Conservation (phyloP, 2,888 invertebrate species). For the Dryococelus australis region DNA sequence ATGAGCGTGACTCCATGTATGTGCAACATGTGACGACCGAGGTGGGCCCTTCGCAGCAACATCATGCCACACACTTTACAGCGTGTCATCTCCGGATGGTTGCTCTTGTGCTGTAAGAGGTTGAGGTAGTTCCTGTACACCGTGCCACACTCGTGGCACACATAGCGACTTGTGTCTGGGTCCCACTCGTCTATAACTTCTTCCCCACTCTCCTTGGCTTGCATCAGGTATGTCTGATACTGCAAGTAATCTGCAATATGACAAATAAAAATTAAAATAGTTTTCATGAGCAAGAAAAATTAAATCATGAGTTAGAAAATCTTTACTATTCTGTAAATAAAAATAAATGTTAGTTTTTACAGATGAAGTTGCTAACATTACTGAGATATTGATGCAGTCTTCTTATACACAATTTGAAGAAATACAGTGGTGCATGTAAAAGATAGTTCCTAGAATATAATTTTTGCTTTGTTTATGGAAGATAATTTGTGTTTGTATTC, state of each 20-base stretch:
- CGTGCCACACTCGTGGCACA: slow-evolving; percentile 6
- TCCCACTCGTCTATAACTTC: slow-evolving; percentile 11
- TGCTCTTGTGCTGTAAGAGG: neutral
- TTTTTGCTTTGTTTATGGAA: no score
- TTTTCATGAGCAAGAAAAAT: no score
- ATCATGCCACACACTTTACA: neutral
- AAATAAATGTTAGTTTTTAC: no score
- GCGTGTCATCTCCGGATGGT: neutral
- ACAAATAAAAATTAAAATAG: no score
- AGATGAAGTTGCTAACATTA: no score
- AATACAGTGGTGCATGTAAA: no score
- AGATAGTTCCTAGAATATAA: no score
- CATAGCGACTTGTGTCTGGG: neutral
- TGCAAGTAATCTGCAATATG: neutral
- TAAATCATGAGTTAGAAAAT: no score
- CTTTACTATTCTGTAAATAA: no score
- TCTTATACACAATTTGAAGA: no score
- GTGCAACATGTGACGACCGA: slow-evolving; percentile 7
- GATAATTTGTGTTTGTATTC: no score
- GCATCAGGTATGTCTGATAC: neutral
- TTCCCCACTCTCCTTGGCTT: neutral
- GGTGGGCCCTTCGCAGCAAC: neutral
- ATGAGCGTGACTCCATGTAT: slow-evolving; percentile 1
- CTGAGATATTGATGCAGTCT: no score
- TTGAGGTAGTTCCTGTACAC: neutral